phyloP scores from a whole-genome alignment of 1,140 invertebrate species.

The Micrasema longulum region DNA sequence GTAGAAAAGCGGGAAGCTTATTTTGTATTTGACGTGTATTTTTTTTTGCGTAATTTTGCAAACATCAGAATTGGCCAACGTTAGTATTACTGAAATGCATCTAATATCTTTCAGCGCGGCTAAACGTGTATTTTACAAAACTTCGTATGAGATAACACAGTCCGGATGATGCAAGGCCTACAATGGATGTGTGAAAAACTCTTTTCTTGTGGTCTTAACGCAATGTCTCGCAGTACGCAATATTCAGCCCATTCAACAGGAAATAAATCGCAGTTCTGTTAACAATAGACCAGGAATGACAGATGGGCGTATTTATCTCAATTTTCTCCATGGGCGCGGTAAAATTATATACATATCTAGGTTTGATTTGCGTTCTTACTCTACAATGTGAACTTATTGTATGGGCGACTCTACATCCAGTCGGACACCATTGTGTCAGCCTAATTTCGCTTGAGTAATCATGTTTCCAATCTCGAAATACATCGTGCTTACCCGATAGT shows the following conservation, averaged over 20 bases:
- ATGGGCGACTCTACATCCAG: background rate
- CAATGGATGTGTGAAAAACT: slow-evolving; percentile 29
- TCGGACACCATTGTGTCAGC: slow-evolving; percentile 9
- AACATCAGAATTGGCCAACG: too few species aligned
- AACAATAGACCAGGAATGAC: slow-evolving; percentile 18
- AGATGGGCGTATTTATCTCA: slow-evolving; percentile 2
- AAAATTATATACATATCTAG: too few species aligned
- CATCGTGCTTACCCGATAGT: too few species aligned
- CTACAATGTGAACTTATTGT: slow-evolving; percentile 18
- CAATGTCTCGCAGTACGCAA: background rate
- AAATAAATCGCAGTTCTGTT: slow-evolving; percentile 16
- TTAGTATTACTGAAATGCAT: too few species aligned
- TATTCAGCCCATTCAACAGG: slow-evolving; percentile 7
- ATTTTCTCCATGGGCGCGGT: slow-evolving; percentile 7
- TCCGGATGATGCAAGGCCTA: slow-evolving; percentile 5
- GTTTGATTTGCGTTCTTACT: background rate
- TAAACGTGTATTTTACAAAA: background rate
- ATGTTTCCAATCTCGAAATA: too few species aligned
- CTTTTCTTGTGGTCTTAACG: background rate
- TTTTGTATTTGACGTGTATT: too few species aligned
- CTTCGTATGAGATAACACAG: slow-evolving; percentile 10
- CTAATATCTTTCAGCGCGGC: background rate
- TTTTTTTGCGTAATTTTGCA: too few species aligned
- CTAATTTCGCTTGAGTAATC: too few species aligned
- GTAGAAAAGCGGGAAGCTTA: too few species aligned